A percentile compares a stretch with the other conserved stretches of the same genome.
These are phyloP conservation scores for Falco concolor DNA, from an alignment of 2,797 vertebrate genomes.

Conservation along the genomic window DNA sequence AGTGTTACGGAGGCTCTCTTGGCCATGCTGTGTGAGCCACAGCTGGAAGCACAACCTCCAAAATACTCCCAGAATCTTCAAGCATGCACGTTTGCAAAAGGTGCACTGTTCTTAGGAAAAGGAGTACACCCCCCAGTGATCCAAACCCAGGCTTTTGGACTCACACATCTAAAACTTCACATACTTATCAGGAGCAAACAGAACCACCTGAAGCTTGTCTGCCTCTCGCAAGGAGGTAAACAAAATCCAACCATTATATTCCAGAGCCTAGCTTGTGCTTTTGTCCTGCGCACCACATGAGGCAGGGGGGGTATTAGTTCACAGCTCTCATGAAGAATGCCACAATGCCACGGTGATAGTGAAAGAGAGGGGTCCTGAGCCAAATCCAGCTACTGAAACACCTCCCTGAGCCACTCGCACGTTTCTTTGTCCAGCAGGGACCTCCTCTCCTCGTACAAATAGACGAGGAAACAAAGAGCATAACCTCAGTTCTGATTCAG, in stretches of 20 bases:
- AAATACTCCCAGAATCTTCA: neutral
- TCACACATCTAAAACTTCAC: neutral
- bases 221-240: neutral
- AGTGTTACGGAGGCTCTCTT: neutral
- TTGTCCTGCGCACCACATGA: accelerated
- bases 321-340: neutral
- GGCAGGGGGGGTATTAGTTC: accelerated
- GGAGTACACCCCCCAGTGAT: neutral
- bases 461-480: neutral
- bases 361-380: neutral
- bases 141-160: neutral
- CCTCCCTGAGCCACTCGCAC: neutral
- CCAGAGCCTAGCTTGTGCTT: neutral
- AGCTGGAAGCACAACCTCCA: neutral
- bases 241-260: neutral
- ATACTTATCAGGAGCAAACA: constrained; percentile 1
- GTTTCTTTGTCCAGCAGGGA: neutral
- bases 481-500: neutral
- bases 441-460: neutral
- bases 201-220: neutral
- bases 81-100: accelerated
- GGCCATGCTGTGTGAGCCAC: neutral
- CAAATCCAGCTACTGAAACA: neutral
- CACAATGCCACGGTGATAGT: neutral
- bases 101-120: neutral